A percentile compares a stretch with the other conserved stretches of the same genome.
Conservation (phyloP, 1,140 invertebrate genomes). For the Pteromalus puparum region DNA sequence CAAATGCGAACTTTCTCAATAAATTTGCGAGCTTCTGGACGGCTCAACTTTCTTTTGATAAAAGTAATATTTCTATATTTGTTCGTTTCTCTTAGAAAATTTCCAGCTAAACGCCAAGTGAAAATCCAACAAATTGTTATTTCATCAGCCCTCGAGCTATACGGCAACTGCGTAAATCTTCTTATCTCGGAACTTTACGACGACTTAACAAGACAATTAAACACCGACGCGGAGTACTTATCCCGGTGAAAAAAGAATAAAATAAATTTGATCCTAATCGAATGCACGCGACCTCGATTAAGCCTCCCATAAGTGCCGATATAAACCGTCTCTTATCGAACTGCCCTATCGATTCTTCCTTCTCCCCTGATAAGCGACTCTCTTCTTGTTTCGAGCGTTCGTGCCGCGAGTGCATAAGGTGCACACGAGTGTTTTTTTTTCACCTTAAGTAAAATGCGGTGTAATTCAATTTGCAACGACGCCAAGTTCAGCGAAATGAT, state of each 20-base stretch:
- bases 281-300: background rate
- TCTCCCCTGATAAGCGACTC: background rate
- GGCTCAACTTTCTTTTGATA: no score
- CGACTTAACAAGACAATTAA: conserved; percentile 19
- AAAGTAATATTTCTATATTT: no score
- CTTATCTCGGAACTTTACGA: background rate
- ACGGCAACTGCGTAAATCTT: background rate
- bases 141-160: background rate
- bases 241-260: background rate
- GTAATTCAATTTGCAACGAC: no score
- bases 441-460: no score
- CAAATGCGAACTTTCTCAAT: background rate
- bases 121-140: background rate
- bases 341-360: background rate
- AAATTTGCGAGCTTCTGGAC: background rate
- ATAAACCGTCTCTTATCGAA: conserved; percentile 15
- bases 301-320: conserved; percentile 19
- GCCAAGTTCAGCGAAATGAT: no score
- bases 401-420: no score
- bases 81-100: no score
- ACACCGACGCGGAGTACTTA: background rate
- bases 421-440: no score
- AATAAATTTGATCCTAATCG: conserved; percentile 21
- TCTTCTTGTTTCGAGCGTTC: no score
- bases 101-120: no score